phyloP scores from a whole-genome alignment of 2,113 vertebrate genomes.

The Entelurus aequoreus region DNA sequence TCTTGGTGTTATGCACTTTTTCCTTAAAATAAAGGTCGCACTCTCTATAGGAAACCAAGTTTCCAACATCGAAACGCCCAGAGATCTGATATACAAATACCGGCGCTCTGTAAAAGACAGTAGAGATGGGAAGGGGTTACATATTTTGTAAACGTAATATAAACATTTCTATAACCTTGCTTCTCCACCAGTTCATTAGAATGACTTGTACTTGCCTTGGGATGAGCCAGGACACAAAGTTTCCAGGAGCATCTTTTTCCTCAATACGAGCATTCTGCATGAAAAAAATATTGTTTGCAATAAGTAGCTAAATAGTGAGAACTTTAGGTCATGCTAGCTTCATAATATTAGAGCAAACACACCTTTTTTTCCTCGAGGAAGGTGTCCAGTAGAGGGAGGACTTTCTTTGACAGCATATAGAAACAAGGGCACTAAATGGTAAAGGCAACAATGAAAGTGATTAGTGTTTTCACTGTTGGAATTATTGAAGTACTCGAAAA shows the following conservation, averaged over 20 bases:
- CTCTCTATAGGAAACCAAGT: slow-evolving; percentile 67
- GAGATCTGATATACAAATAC: slow-evolving; percentile 67
- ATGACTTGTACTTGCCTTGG: slow-evolving; percentile 48
- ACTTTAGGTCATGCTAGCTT: not conserved
- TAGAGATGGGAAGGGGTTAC: not conserved
- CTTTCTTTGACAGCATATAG: slow-evolving; percentile 70
- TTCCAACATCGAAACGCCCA: slow-evolving; percentile 78
- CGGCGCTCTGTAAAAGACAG: slow-evolving; percentile 57
- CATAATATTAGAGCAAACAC: not conserved
- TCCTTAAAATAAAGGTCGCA: slow-evolving; percentile 74
- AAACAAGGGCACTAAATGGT: slow-evolving; percentile 75
- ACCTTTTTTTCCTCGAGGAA: slow-evolving; percentile 78
- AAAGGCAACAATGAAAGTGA: not conserved
- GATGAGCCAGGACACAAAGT: slow-evolving; percentile 76
- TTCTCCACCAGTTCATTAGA: too few relatives aligned
- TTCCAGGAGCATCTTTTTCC: slow-evolving; percentile 74
- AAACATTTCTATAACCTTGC: too few relatives aligned
- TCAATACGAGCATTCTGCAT: slow-evolving; percentile 61
- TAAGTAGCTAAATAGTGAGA: not conserved
- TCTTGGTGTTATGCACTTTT: slow-evolving; percentile 42
- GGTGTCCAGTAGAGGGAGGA: slow-evolving; percentile 62
- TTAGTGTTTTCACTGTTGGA: too few relatives aligned
- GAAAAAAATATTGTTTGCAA: not conserved
- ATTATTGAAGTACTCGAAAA: too few relatives aligned
- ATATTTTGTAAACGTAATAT: too few relatives aligned